Evolutionary conservation across 2,797 vertebrate species (phyloP), one percentile per base, ranked within the genome.

Genomic region (Rhincodon typus): DNA sequence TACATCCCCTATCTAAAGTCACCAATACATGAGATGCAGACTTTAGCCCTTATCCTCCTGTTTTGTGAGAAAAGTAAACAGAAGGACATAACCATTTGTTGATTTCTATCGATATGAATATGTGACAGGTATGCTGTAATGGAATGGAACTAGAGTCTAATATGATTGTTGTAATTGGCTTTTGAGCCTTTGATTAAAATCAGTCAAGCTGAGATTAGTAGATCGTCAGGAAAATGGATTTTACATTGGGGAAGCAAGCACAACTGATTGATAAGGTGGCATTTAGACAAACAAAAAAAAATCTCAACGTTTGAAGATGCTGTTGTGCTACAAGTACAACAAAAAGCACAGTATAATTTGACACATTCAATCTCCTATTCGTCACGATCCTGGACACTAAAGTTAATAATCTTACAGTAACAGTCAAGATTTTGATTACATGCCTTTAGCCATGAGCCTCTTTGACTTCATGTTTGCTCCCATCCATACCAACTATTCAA

Each of bases 1-100:
- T 93, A n/a, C 19, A 2, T 15, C 27, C n/a, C 57, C 34, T 17
- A 19, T 7, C 19, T n/a, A 42, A 93, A 67, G 90, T n/a, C 90
- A 93, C 66, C 66, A 93, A 67, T 25, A 67, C 3, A 69, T 38
- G 15, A 25, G 23, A 93, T 21, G 38, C n/a, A 69, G 90, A 38
- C n/a, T 38, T 69, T 84, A 84, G 38, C 82, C 38, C 82, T 93
- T 93, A 10, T 93, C 90, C 62, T 93, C 62, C 90, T 93, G 90
- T 93, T 67, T 38, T 2, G 7, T 42, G n/a, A n/a, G 66, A 66
- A 38, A 93, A 25, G 38, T 25, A 67, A 21, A 42, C 2, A 42
- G 62, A 67, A 25, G 23, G 23, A 93, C 34, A 21, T 21, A 66
- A 42, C 87, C 87, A 62, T 30, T 6, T 19, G 88, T 25, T 27